Conservation (phyloP, 2,797 vertebrate genomes). For the Aphelocoma californica region DNA sequence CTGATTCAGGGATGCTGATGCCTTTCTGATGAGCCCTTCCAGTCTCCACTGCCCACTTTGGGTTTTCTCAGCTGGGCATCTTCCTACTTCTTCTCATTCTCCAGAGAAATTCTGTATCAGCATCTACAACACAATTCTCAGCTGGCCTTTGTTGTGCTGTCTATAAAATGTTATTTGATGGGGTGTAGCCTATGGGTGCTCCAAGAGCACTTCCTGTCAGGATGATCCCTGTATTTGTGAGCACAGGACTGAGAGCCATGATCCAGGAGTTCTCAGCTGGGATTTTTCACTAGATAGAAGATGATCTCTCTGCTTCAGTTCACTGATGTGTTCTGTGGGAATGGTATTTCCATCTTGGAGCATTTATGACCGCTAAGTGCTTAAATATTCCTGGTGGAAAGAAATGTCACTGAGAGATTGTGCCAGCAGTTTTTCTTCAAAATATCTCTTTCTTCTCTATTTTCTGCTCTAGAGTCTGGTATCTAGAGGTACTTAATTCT, state of each 20-base stretch:
- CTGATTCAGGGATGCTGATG: background rate
- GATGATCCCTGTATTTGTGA: background rate
- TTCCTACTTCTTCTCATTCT: background rate
- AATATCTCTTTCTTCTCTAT: background rate
- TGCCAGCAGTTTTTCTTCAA: background rate
- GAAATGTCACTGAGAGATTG: background rate
- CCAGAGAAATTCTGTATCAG: background rate
- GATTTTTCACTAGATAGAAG: background rate
- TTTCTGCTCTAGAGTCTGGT: background rate
- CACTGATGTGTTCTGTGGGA: background rate
- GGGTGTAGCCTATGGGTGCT: background rate
- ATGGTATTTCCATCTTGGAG: background rate
- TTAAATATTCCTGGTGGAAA: background rate
- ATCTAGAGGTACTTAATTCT: background rate
- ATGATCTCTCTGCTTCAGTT: background rate
- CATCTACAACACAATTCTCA: background rate
- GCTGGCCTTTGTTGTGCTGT: background rate
- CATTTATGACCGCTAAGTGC: background rate
- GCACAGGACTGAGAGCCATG: background rate
- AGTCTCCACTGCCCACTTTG: background rate
- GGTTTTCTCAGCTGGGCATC: background rate
- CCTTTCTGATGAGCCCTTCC: background rate
- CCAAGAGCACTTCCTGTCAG: background rate
- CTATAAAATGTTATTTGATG: background rate
- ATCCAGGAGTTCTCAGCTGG: background rate